phyloP scores from a whole-genome alignment of 2,888 invertebrate genomes.

The Tineola bisselliella region DNA sequence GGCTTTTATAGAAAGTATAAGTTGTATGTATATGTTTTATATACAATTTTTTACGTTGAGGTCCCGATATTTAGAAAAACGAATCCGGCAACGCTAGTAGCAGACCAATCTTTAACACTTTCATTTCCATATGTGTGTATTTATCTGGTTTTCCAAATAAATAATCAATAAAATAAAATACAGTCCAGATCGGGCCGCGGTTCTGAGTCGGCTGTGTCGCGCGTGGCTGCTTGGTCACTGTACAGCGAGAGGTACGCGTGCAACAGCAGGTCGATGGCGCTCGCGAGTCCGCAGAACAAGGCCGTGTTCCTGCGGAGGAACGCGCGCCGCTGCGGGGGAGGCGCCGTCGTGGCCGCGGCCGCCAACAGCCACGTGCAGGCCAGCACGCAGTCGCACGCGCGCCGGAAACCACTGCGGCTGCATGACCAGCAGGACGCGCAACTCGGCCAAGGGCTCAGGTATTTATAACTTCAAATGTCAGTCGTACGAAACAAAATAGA shows the following conservation, averaged over 20 bases:
- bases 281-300: constrained; percentile 27
- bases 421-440: neutral
- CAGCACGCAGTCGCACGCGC: constrained; percentile 24
- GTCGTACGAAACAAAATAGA: too few relatives aligned
- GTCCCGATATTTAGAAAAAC: too few relatives aligned
- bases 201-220: constrained; percentile 24
- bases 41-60: too few relatives aligned
- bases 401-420: neutral
- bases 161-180: too few relatives aligned
- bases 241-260: constrained; percentile 40
- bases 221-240: constrained; percentile 39
- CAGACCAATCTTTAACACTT: too few relatives aligned
- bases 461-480: too few relatives aligned
- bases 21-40: too few relatives aligned
- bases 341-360: constrained; percentile 18
- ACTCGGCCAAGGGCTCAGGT: neutral
- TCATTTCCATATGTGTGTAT: too few relatives aligned
- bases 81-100: too few relatives aligned
- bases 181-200: constrained; percentile 27
- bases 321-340: constrained; percentile 17
- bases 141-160: too few relatives aligned
- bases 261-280: constrained; percentile 21
- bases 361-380: constrained; percentile 21
- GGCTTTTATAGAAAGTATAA: too few relatives aligned
- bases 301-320: constrained; percentile 40